Conservation (phyloP, 2,888 invertebrate species). For the Conus canariensis region DNA sequence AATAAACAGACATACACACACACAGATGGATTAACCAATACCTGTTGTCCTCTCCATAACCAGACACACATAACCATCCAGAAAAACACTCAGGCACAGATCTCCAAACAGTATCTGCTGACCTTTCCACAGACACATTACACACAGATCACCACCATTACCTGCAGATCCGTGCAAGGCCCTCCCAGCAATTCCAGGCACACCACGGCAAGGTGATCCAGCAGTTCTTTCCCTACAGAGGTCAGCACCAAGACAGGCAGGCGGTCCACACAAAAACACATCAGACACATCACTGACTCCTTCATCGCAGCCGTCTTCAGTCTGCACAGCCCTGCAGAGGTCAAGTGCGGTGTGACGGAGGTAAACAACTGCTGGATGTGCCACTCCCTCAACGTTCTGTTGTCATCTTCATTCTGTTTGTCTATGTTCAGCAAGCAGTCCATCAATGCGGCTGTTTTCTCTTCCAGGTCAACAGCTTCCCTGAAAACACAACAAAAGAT, state of each 20-base stretch:
- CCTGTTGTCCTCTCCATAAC: too few species aligned
- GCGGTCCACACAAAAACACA: conserved; percentile 37
- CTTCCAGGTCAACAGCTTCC: conserved; percentile 45
- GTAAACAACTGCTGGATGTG: conserved; percentile 34
- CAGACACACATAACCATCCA: background rate
- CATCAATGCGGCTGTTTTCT: conserved; percentile 33
- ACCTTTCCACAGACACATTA: conserved; percentile 9
- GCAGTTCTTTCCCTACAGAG: background rate
- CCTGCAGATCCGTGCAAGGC: conserved; percentile 25
- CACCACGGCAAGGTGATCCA: conserved; percentile 7
- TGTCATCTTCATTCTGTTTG: background rate
- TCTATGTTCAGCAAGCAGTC: conserved; percentile 39
- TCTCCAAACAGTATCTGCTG: background rate
- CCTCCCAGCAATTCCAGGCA: conserved; percentile 14
- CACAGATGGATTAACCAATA: too few species aligned
- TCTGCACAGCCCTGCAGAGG: conserved; percentile 29
- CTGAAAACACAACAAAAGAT: conserved; percentile 20
- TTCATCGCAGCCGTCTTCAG: conserved; percentile 23
- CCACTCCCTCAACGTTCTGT: background rate
- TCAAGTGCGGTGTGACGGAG: background rate
- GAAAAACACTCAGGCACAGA: background rate
- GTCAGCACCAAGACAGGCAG: background rate
- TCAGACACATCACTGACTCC: conserved; percentile 19
- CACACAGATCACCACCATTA: background rate
- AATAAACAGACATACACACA: too few species aligned